Percentiles rank a stretch among this genome's conserved stretches.
These are phyloP conservation scores for Clitarchus hookeri DNA, from an alignment of 2,888 invertebrate species.

Conservation along the genomic window DNA sequence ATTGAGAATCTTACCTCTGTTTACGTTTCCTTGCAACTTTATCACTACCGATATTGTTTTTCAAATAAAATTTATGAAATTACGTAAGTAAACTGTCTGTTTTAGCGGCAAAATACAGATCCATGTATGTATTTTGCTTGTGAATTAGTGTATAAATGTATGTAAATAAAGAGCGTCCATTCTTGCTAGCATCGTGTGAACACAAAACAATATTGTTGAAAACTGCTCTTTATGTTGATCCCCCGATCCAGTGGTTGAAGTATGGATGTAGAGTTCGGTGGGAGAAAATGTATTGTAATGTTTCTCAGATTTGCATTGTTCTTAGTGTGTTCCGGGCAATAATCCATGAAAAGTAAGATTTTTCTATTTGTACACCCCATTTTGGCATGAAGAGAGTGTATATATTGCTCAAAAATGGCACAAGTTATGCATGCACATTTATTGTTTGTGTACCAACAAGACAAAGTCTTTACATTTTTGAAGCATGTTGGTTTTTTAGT, in stretches of 20 bases:
- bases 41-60: too few species aligned
- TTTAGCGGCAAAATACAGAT: too few species aligned
- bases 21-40: too few species aligned
- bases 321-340: background rate
- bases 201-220: too few species aligned
- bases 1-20: too few species aligned
- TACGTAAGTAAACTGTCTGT: too few species aligned
- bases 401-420: background rate
- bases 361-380: background rate
- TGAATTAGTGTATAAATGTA: too few species aligned
- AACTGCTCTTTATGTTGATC: too few species aligned
- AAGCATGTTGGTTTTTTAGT: background rate
- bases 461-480: background rate
- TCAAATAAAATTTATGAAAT: too few species aligned
- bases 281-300: background rate
- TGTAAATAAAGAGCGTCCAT: too few species aligned
- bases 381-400: background rate
- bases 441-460: background rate
- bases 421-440: background rate
- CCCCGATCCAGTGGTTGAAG: background rate
- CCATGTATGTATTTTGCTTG: too few species aligned
- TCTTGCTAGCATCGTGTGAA: background rate
- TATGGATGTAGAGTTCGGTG: background rate
- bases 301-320: background rate
- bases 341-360: background rate